phyloP scores from a whole-genome alignment of 1,140 invertebrate genomes.

The Ridgeia piscesae region DNA sequence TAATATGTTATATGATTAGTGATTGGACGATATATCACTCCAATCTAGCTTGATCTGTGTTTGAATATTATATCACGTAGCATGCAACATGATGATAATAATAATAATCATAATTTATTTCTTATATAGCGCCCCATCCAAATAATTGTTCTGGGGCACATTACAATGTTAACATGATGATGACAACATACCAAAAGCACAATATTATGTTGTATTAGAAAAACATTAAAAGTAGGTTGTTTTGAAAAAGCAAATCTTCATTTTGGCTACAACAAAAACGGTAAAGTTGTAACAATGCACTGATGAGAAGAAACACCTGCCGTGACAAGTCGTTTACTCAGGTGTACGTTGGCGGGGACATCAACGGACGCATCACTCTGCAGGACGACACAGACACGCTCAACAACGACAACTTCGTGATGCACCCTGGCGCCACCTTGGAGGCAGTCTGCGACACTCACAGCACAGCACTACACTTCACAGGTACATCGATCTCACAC shows the following conservation, averaged over 20 bases:
- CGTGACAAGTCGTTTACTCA: slow-evolving; percentile 23
- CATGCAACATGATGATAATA: neutral
- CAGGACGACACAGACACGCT: slow-evolving; percentile 48
- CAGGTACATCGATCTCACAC: slow-evolving; percentile 33
- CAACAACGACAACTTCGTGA: slow-evolving; percentile 50
- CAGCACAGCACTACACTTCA: slow-evolving; percentile 43
- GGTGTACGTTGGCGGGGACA: slow-evolving; percentile 57
- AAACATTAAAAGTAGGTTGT: neutral
- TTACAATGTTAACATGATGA: neutral
- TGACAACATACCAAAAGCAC: neutral
- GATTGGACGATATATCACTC: neutral
- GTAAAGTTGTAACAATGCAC: neutral
- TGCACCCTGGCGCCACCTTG: slow-evolving; percentile 49
- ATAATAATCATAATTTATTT: too few species aligned
- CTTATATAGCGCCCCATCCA: too few species aligned
- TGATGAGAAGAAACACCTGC: neutral
- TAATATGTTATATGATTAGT: neutral
- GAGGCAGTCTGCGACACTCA: slow-evolving; percentile 48
- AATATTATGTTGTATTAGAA: too few species aligned
- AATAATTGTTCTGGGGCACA: too few species aligned
- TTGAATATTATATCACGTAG: too few species aligned
- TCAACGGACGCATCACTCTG: slow-evolving; percentile 46
- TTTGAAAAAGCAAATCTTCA: neutral
- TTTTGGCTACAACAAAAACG: neutral
- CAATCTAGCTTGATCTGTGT: too few species aligned